Percentiles rank a stretch among this genome's conserved stretches.
Conservation (phyloP, 2,797 vertebrate species). For the Micromesistius poutassou region DNA sequence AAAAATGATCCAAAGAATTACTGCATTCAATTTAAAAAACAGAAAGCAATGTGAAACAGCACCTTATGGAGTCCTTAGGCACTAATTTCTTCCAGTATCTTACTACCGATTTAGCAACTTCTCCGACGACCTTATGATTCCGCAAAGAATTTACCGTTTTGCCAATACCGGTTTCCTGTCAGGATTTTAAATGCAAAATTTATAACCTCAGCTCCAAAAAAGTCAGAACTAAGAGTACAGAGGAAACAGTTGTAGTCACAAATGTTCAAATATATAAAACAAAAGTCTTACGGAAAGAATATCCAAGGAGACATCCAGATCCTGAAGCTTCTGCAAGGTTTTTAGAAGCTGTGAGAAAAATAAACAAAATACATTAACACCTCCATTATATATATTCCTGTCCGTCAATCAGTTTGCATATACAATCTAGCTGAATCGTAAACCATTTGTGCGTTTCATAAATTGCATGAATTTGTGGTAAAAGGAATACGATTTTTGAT, state of each 20-base stretch:
- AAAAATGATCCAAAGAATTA: background rate
- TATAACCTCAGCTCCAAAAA: background rate
- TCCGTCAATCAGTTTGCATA: background rate
- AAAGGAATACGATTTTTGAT: background rate
- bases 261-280: background rate
- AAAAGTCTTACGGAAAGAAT: constrained; percentile 79
- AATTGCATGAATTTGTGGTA: background rate
- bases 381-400: background rate
- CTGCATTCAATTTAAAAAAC: background rate
- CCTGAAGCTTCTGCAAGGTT: constrained; percentile 76
- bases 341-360: constrained; percentile 74
- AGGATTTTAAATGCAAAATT: background rate
- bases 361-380: background rate
- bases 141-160: constrained; percentile 81
- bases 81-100: constrained; percentile 77
- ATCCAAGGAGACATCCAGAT: constrained; percentile 80
- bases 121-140: constrained; percentile 74
- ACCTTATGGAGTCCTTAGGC: constrained; percentile 71
- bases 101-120: constrained; percentile 76
- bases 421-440: background rate
- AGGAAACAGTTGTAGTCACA: background rate
- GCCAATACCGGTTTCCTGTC: constrained; percentile 84
- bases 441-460: background rate
- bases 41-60: constrained; percentile 6
- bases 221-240: background rate